Percentiles rank a stretch among this genome's conserved stretches.
Evolutionary conservation across 2,113 vertebrate genomes (phyloP).

Genomic region (Ophthalmolycus amberensis): DNA sequence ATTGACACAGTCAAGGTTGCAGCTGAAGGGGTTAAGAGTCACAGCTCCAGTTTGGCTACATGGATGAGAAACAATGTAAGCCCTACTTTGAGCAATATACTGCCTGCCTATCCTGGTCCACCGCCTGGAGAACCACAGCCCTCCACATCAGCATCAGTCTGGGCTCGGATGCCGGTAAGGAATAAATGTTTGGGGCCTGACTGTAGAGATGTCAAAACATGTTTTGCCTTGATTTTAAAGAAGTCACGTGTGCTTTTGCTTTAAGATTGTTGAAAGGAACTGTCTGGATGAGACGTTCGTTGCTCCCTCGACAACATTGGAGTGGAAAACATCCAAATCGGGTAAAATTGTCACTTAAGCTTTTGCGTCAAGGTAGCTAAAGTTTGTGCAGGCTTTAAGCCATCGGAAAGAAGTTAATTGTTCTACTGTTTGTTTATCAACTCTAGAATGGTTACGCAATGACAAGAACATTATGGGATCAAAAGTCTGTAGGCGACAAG

Average conservation of each 20-base stretch:
- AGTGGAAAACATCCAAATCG: constrained; percentile 82
- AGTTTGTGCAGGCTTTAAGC: neutral
- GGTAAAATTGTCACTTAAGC: constrained; percentile 74
- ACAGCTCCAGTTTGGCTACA: constrained; percentile 75
- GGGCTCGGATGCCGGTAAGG: constrained; percentile 66
- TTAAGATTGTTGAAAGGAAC: constrained; percentile 80
- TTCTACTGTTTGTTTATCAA: neutral
- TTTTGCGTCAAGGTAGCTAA: neutral
- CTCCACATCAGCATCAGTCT: constrained; percentile 65
- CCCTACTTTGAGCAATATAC: constrained; percentile 73
- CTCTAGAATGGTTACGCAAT: constrained; percentile 68
- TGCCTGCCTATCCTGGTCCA: constrained; percentile 69
- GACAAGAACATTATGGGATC: constrained; percentile 69
- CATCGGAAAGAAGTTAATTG: neutral
- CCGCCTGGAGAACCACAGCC: constrained; percentile 42
- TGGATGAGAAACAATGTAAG: constrained; percentile 82
- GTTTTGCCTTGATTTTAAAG: neutral
- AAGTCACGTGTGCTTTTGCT: constrained; percentile 8
- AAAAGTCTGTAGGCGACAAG: constrained; percentile 82
- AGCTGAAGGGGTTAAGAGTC: constrained; percentile 82
- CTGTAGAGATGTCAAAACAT: neutral
- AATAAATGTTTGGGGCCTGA: neutral
- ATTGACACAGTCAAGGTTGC: constrained; percentile 81
- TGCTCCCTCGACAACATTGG: constrained; percentile 82
- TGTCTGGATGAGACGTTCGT: constrained; percentile 78